Evolutionary conservation across 2,113 vertebrate genomes (phyloP).

Genomic region (human (Homo sapiens)): DNA sequence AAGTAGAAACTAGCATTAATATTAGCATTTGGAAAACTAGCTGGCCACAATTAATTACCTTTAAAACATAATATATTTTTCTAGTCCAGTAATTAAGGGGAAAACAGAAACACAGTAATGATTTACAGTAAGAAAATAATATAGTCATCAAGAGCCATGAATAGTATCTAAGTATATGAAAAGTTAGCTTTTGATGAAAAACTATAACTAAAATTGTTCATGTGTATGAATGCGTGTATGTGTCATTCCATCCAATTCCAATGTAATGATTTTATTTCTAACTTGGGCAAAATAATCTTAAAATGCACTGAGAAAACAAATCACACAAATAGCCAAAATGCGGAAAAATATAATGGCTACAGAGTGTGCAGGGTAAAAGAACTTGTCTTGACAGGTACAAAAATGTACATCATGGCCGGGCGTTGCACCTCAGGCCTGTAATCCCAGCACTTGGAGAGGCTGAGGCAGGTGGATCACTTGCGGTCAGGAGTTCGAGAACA

Average conservation of each 20-base stretch:
- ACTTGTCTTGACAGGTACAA: neutral
- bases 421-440: fast-evolving
- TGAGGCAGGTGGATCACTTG: too few relatives aligned
- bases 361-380: neutral
- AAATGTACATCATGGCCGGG: too few relatives aligned
- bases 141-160: neutral
- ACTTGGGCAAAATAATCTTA: too few relatives aligned
- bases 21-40: neutral
- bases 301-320: neutral
- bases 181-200: neutral
- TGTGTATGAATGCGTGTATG: neutral
- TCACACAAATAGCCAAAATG: neutral
- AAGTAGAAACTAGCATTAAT: neutral
- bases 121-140: neutral
- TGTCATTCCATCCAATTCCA: neutral
- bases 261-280: neutral
- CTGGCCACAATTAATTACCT: neutral
- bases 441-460: too few relatives aligned
- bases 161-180: neutral
- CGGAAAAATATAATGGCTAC: neutral
- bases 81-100: neutral
- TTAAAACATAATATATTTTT: neutral
- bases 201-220: neutral
- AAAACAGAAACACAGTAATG: neutral
- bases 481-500: too few relatives aligned